Evolutionary conservation across 2,888 invertebrate genomes (phyloP).

Genomic region (Geophilus truncorum): DNA sequence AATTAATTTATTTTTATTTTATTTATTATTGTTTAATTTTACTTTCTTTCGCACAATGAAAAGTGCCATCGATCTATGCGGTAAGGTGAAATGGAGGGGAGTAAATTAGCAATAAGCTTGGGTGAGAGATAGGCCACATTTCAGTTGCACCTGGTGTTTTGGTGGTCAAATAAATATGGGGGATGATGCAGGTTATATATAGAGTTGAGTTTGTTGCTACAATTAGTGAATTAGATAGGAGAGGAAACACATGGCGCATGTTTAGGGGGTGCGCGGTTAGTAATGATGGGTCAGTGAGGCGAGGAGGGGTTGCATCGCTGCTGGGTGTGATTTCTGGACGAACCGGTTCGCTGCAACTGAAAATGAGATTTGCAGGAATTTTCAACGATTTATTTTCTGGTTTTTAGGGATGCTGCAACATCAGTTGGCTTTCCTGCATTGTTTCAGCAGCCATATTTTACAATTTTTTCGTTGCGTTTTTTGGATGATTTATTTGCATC

Average conservation of each 20-base stretch:
- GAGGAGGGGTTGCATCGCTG: too few species aligned
- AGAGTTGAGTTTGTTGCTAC: neutral
- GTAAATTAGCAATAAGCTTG: neutral
- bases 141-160: slow-evolving; percentile 2
- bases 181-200: neutral
- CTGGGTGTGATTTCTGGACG: too few species aligned
- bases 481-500: too few species aligned
- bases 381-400: too few species aligned
- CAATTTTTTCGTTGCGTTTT: too few species aligned
- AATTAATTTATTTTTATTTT: too few species aligned
- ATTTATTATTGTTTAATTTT: too few species aligned
- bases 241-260: neutral
- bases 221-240: neutral
- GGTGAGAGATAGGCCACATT: neutral
- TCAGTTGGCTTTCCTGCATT: too few species aligned
- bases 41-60: neutral
- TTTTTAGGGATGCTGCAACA: too few species aligned
- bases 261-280: neutral
- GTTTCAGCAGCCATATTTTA: too few species aligned
- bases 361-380: too few species aligned
- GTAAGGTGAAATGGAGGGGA: neutral
- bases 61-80: neutral
- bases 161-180: neutral
- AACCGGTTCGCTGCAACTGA: too few species aligned
- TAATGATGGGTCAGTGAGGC: neutral